Base-by-base conservation (phyloP, 2,888 invertebrate genomes). In the Chorisops tibialis region DNA sequence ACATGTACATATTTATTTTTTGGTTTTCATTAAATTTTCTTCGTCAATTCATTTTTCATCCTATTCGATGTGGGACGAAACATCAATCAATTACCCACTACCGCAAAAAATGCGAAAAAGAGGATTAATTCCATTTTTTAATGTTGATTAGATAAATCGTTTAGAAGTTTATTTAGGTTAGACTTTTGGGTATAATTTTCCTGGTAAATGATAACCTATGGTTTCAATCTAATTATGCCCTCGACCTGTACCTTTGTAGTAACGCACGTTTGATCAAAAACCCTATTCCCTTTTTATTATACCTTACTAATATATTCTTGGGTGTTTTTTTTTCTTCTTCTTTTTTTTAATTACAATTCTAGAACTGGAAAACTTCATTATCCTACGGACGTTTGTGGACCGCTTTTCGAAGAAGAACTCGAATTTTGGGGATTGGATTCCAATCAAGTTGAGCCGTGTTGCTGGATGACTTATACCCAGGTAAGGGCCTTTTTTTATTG, bases 391-490 rank as follows among this genome's bases (percentile, higher is more conserved):
- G 98, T 99, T 1, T 99, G 98, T 78, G 98, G 98, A 48, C 99
- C 98, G 59, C 84, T 99, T 67, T 99, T 99, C 78, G 99, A 99
- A 77, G 98, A 98, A 76, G 99, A 99, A 79, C 84, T 99, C 69
- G 98, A 98, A 80, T 99, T 96, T 79, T 98, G 98, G 98, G 98
- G 98, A 12, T 84, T 99, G 69, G 98, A 99, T 77, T 93, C 98
- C 38, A 99, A 99, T 82, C 98, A 99, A 81, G 97, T 98, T 72
- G 97, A 98, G 77, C 98, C 98, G 4, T 99, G 98, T 80, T 99
- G 99, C 80, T 99, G 99, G 98, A 98, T 98, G 97, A 99, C 98
- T 7, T 99, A 99, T 73, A 92, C 93, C 64, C 87, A 90, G 91
- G 93, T 93, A 75, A 72, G 41, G 18, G 11, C 7, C 9, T 30